Percentiles rank a stretch among this genome's conserved stretches.
Evolutionary conservation across 2,888 invertebrate genomes (phyloP).

Genomic region (Cerastoderma edule): DNA sequence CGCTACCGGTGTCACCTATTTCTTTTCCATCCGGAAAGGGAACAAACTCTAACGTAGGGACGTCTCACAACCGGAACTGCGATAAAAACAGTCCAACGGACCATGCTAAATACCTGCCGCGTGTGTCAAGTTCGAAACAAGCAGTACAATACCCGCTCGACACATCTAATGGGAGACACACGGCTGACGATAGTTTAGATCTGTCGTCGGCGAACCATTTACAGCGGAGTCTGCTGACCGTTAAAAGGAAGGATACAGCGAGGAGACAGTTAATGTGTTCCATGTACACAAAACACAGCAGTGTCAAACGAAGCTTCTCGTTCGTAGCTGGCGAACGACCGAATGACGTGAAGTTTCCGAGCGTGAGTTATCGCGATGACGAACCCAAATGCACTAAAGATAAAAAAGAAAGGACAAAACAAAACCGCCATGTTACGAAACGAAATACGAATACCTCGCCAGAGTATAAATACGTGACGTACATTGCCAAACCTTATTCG

Average conservation of each 20-base stretch:
- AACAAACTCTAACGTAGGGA: neutral
- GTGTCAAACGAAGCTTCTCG: slow-evolving; percentile 56
- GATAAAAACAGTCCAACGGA: neutral
- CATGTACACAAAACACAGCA: slow-evolving; percentile 58
- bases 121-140: slow-evolving; percentile 15
- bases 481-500: neutral
- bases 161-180: neutral
- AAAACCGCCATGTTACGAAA: neutral
- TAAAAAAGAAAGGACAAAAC: neutral
- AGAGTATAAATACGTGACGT: neutral
- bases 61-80: neutral
- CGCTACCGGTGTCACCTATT: slow-evolving; percentile 7
- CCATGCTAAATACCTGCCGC: slow-evolving; percentile 7
- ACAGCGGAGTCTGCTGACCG: slow-evolving; percentile 11
- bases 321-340: slow-evolving; percentile 59
- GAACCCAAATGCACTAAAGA: slow-evolving; percentile 2
- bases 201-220: slow-evolving; percentile 28
- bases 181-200: neutral
- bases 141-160: slow-evolving; percentile 9
- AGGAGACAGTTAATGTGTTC: slow-evolving; percentile 59
- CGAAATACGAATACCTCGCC: neutral
- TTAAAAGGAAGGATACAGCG: slow-evolving; percentile 58
- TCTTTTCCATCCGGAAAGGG: slow-evolving; percentile 11
- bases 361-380: slow-evolving; percentile 29
- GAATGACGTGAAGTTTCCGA: slow-evolving; percentile 41